Base-by-base conservation (phyloP, 2,113 vertebrate genomes). In the Murina feae region DNA sequence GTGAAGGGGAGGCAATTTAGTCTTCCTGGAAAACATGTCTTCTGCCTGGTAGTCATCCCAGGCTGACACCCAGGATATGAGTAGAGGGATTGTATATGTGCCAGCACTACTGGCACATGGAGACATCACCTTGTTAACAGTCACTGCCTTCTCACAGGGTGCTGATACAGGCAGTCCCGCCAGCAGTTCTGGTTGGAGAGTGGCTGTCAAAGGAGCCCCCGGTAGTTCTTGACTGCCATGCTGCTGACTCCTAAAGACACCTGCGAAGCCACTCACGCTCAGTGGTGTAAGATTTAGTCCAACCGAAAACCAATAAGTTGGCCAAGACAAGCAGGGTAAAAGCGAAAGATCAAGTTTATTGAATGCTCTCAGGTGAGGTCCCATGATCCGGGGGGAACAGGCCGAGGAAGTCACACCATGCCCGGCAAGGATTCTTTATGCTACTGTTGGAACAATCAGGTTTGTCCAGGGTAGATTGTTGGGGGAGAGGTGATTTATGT, bases 21-120 rank as follows among this genome's bases (percentile, higher is more conserved):
- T 98, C 96, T 99, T 99, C 55, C 99, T 98, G 5, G 98, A 96
- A 81, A 99, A 99, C 0, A 55, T 98, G 21, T 98, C 98, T 1
- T 98, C 98, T 6, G 96, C 98, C 65, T 96, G 95, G 92, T 98
- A 98, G 1, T 98, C 97, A 4, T 99, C 98, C 98, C 98, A 99
- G 93, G 97, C 95, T 49, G 98, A 96, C 55, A 99, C 8, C 98
- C 39, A 49, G 39, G 11, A n/a, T 14, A 14, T 28, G 63, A 21
- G 53, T 17, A 69, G 37, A 78, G 63, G 63, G 32, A 60, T 51
- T 79, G 17, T 32, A 53, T n/a, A 69, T 25, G 18, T 3, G 8
- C 30, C 8, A 14, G 72, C 30, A 37, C 32, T 51, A 42, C 10
- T 55, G 2, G 6, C 6, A 68, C 30, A 68, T 1, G 14, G 44